Conservation (phyloP, 2,113 vertebrate genomes). For the Syrmaticus mikado region DNA sequence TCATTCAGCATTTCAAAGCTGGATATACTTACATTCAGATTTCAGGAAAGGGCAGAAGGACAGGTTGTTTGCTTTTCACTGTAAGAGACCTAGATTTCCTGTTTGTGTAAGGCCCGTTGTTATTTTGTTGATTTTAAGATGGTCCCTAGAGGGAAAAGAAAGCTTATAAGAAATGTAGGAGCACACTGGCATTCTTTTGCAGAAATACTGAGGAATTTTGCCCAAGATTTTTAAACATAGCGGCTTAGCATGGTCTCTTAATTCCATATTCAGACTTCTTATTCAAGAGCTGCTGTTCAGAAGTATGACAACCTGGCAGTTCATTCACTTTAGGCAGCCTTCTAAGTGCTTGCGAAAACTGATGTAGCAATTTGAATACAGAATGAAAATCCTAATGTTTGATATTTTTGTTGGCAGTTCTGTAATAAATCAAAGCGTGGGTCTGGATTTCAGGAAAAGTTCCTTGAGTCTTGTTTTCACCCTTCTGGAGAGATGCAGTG, state of each 20-base stretch:
- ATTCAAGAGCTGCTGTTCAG: constrained; percentile 32
- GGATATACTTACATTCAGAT: constrained; percentile 78
- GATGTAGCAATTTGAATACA: constrained; percentile 29
- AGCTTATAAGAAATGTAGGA: constrained; percentile 21
- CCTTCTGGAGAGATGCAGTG: background rate
- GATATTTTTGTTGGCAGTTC: background rate
- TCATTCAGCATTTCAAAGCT: constrained; percentile 36
- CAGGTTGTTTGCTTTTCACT: constrained; percentile 17
- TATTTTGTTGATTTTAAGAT: constrained; percentile 36
- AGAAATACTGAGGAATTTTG: background rate
- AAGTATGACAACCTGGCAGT: constrained; percentile 37
- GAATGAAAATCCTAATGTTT: background rate
- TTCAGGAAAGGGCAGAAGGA: background rate
- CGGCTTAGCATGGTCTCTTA: background rate
- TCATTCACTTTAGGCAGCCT: background rate
- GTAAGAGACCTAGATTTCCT: constrained; percentile 3
- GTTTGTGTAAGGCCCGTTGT: background rate
- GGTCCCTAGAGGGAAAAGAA: constrained; percentile 51
- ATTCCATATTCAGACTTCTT: background rate
- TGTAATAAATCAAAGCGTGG: constrained; percentile 14
- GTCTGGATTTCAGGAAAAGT: constrained; percentile 18
- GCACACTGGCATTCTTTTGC: background rate
- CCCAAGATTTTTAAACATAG: background rate
- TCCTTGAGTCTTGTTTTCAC: constrained; percentile 16
- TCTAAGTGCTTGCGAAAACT: constrained; percentile 19